Percentiles rank a stretch among this genome's conserved stretches.
Evolutionary conservation across 2,888 invertebrate genomes (phyloP).

Genomic region (Ganaspis brasiliensis): DNA sequence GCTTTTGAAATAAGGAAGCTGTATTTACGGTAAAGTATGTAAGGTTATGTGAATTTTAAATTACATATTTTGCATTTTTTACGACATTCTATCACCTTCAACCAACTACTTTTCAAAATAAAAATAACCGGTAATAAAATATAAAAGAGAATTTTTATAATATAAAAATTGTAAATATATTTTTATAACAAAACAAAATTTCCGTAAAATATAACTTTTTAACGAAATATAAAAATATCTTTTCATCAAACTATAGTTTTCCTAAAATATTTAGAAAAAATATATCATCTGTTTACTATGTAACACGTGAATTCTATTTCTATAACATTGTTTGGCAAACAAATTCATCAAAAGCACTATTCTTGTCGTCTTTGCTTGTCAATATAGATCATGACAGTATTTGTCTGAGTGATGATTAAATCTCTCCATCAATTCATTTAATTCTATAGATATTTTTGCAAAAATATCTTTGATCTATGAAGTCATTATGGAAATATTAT

Average conservation of each 20-base stretch:
- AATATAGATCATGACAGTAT: constrained; percentile 17
- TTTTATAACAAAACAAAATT: too few species aligned
- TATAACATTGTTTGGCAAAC: too few species aligned
- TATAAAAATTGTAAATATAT: background rate
- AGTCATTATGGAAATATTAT: constrained; percentile 19
- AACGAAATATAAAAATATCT: background rate
- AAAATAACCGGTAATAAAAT: background rate
- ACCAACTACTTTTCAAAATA: background rate
- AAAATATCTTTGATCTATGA: constrained; percentile 36
- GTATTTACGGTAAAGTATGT: constrained; percentile 17
- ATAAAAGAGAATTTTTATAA: background rate
- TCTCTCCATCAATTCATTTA: constrained; percentile 18
- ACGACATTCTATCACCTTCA: constrained; percentile 17
- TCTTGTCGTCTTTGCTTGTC: background rate
- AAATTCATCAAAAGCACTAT: background rate
- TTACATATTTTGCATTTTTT: constrained; percentile 9
- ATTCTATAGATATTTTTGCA: background rate
- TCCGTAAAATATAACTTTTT: too few species aligned
- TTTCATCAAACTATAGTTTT: too few species aligned
- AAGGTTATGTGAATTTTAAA: constrained; percentile 28
- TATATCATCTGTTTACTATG: too few species aligned
- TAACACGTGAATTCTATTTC: too few species aligned
- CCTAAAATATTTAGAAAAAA: too few species aligned
- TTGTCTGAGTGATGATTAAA: constrained; percentile 17
- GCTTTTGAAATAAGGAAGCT: constrained; percentile 37